These are phyloP conservation scores for Notodonta ziczac DNA, from an alignment of 2,888 invertebrate genomes.

Conservation along the genomic window DNA sequence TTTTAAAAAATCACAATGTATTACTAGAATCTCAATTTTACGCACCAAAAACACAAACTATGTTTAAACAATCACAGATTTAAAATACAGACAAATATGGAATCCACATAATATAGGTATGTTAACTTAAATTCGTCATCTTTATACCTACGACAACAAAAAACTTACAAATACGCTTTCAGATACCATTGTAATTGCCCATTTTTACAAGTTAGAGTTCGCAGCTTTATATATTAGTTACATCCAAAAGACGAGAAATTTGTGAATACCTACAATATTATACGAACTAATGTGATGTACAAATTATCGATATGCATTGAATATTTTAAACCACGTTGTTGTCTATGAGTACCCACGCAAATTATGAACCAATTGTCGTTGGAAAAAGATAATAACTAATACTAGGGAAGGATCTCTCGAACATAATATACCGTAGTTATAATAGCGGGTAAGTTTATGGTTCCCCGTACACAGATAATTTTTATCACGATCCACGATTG, in stretches of 20 bases:
- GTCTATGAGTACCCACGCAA: too few relatives aligned
- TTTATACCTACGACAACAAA: neutral
- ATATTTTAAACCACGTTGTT: too few relatives aligned
- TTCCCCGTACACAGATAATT: too few relatives aligned
- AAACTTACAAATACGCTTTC: neutral
- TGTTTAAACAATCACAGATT: slow-evolving; percentile 6
- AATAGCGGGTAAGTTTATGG: too few relatives aligned
- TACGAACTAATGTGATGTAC: slow-evolving; percentile 1
- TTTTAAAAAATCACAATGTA: neutral
- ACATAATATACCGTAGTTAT: too few relatives aligned
- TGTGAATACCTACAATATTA: neutral
- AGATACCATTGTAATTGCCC: neutral
- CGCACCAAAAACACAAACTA: neutral
- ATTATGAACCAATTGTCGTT: too few relatives aligned
- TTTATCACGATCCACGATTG: too few relatives aligned
- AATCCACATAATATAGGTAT: neutral
- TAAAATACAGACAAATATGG: neutral
- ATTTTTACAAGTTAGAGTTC: neutral
- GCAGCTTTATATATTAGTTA: neutral
- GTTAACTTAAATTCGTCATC: neutral
- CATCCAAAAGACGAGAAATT: neutral
- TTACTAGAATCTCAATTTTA: neutral
- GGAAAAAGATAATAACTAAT: too few relatives aligned
- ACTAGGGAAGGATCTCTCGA: too few relatives aligned
- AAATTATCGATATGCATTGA: neutral